Conservation (phyloP, 2,797 vertebrate species). For the Gambelia wislizenii region DNA sequence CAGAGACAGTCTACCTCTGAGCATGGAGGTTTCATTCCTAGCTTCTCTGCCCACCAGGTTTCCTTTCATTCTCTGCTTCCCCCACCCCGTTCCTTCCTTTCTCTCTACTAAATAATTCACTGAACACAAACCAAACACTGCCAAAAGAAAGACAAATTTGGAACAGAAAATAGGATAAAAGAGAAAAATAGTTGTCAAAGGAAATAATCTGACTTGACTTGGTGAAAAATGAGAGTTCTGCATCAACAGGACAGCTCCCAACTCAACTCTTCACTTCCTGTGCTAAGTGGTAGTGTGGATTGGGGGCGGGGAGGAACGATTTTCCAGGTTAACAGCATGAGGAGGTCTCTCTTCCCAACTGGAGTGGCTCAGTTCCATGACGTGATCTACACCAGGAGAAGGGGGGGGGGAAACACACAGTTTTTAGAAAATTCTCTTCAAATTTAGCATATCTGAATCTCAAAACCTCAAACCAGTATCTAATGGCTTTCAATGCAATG, state of each 20-base stretch:
- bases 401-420: neutral
- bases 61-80: neutral
- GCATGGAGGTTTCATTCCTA: neutral
- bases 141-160: constrained; percentile 16
- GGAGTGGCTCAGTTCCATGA: constrained; percentile 53
- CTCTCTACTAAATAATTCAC: constrained; percentile 34
- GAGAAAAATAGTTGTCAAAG: constrained; percentile 29
- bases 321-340: constrained; percentile 54
- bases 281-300: constrained; percentile 67
- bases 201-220: constrained; percentile 25
- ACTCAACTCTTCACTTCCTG: neutral
- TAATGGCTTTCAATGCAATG: neutral
- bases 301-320: constrained; percentile 62
- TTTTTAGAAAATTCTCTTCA: neutral
- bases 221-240: constrained; percentile 29
- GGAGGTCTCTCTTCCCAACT: constrained; percentile 59
- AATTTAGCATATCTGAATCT: too few relatives aligned
- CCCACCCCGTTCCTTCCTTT: neutral
- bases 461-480: neutral
- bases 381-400: constrained; percentile 21
- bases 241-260: neutral
- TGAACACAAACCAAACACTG: constrained; percentile 40
- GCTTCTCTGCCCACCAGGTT: neutral
- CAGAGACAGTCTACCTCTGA: neutral
- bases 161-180: neutral